Conservation (phyloP, 1,140 invertebrate species). For the Tetramorium alpestre region DNA sequence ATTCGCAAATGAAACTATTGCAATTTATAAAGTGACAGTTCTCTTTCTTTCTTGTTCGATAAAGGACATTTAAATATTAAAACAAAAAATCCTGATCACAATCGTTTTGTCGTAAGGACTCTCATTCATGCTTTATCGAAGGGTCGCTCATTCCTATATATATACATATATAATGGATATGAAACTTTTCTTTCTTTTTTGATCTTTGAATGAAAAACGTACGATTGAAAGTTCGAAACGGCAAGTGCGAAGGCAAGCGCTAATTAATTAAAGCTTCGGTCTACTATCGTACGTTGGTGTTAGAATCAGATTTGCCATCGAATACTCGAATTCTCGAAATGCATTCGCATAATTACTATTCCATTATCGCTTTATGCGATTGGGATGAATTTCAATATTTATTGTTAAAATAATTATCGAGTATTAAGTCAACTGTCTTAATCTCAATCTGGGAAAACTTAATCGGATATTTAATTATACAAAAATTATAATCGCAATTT, state of each 20-base stretch:
- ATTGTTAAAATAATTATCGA: neutral
- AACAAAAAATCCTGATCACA: conserved; percentile 1
- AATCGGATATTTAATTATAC: neutral
- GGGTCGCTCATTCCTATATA: neutral
- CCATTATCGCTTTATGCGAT: neutral
- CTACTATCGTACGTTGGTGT: conserved; percentile 40
- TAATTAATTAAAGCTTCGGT: conserved; percentile 49
- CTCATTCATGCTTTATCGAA: neutral
- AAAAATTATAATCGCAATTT: neutral
- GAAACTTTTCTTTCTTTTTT: conserved; percentile 38
- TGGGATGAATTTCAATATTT: neutral
- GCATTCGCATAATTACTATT: conserved; percentile 3
- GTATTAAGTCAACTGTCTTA: neutral
- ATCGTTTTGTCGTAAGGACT: conserved; percentile 4
- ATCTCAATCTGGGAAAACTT: neutral
- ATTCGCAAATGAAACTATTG: conserved; percentile 27
- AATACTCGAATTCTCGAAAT: conserved; percentile 31
- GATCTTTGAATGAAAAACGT: conserved; percentile 42
- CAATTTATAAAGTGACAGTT: conserved; percentile 10
- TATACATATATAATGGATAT: conserved; percentile 29
- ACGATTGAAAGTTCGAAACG: conserved; percentile 16
- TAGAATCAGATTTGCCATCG: conserved; percentile 43
- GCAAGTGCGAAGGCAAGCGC: conserved; percentile 29
- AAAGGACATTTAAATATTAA: conserved; percentile 1
- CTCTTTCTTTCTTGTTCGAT: neutral